Base-by-base conservation (phyloP, 2,888 invertebrate genomes). In the Heliconius ismenius region DNA sequence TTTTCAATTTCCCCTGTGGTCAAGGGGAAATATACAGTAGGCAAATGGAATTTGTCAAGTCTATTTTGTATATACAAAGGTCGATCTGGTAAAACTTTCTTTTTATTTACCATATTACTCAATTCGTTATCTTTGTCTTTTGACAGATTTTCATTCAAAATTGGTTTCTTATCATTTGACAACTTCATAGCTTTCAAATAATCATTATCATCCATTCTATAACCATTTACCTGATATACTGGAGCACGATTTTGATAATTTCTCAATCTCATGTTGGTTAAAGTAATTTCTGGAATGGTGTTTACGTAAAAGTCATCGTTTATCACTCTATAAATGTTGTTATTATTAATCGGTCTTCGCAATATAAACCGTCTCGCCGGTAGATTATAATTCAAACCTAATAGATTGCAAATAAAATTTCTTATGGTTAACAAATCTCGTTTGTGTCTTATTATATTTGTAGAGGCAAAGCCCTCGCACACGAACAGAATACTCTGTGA, bases 31-130 rank as follows among this genome's bases (percentile, higher is more conserved):
- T 36, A 36, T 7, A 24, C 58, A 72, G n/a, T 36, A 32, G 18
- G 32, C 9, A 11, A 28, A 24, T 58, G 54, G 36, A 74, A 26
- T 32, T 77, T 26, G 4, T 49, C 21, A 39, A 78, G 62, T 67
- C 67, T 67, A 49, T 78, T 63, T 58, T 73, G 75, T 62, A 73
- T 73, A 32, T 68, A 75, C 7, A 73, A 28, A 13, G 77, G 77
- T 39, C 58, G 70, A 54, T 68, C 21, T 26, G 72, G 49, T 21
- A 78, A 54, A 10, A 60, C 65, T 4, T 63, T 70, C 13, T 10
- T 65, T 62, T 26, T 10, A 60, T 62, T 26, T 4, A 1, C 36
- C 7, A 62, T 18, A 21, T 39, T 73, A 43, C 21, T 32, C 54
- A 49, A 54, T 2, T 58, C 54, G 2, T 0, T 13, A 13, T 70